Conservation (phyloP, 2,797 vertebrate genomes). For the Eremophila alpestris region DNA sequence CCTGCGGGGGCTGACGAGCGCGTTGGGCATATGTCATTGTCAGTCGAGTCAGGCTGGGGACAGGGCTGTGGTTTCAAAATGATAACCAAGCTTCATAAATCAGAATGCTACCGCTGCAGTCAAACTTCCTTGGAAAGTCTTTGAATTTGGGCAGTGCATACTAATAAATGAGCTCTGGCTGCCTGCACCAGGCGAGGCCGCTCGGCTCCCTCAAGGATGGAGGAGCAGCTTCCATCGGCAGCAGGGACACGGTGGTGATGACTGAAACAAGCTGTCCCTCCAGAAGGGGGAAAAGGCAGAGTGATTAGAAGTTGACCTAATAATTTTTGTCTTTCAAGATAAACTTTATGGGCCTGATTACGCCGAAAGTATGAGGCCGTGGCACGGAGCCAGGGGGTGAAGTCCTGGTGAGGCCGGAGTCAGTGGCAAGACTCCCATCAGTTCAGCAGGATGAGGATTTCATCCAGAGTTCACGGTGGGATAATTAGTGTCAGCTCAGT, state of each 20-base stretch:
- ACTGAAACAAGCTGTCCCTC: background rate
- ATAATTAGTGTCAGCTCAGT: conserved; percentile 17
- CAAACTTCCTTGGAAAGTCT: conserved; percentile 68
- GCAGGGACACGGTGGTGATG: background rate
- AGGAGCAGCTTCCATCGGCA: background rate
- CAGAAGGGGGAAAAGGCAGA: background rate
- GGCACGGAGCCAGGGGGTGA: background rate
- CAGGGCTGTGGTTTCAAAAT: conserved; percentile 42
- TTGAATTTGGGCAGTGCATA: conserved; percentile 66
- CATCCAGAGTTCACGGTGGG: conserved; percentile 7
- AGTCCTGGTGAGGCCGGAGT: background rate
- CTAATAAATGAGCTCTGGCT: conserved; percentile 31
- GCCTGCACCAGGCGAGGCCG: background rate
- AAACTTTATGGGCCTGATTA: conserved; percentile 13
- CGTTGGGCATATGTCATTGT: background rate
- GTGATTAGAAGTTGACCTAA: background rate
- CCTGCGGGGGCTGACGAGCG: background rate
- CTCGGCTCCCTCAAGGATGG: background rate
- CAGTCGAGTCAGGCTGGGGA: conserved; percentile 36
- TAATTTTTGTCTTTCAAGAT: conserved; percentile 21
- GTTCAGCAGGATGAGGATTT: conserved; percentile 8
- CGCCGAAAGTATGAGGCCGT: background rate
- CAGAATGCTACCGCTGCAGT: conserved; percentile 50
- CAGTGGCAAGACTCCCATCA: conserved; percentile 35
- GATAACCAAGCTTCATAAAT: conserved; percentile 62